phyloP scores from a whole-genome alignment of 2,113 vertebrate species.

The cat (Felis catus) region DNA sequence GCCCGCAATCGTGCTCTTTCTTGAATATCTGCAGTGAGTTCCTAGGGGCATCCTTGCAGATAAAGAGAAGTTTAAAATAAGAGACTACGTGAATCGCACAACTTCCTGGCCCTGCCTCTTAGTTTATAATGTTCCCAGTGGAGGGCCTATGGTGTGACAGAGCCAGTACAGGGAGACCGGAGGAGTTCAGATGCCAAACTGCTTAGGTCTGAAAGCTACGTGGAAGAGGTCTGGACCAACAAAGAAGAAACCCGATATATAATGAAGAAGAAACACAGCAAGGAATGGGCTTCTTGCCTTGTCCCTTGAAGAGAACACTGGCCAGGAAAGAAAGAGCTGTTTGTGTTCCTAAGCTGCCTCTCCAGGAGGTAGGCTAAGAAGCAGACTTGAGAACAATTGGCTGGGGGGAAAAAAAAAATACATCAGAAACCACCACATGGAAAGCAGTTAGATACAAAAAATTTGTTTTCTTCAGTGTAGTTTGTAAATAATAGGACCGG shows the following conservation, averaged over 20 bases:
- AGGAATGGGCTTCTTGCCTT: neutral
- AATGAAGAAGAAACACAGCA: neutral
- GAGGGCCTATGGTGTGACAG: neutral
- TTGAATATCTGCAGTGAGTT: neutral
- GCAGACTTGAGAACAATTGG: conserved; percentile 45
- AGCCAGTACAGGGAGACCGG: conserved; percentile 54
- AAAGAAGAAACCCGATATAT: conserved; percentile 11
- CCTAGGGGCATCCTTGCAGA: neutral
- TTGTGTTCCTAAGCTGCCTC: conserved; percentile 18
- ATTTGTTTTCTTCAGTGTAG: neutral
- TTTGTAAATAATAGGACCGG: conserved; percentile 48
- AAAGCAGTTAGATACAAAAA: conserved; percentile 58
- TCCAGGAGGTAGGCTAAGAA: conserved; percentile 35
- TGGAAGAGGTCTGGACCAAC: neutral
- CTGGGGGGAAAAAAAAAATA: neutral
- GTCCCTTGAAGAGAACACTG: neutral
- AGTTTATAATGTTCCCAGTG: neutral
- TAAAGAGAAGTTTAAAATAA: neutral
- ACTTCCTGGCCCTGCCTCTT: neutral
- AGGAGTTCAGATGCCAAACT: neutral
- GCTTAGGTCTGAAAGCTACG: neutral
- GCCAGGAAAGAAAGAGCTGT: conserved; percentile 12
- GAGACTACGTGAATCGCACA: neutral
- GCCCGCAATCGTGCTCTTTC: neutral
- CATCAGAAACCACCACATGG: conserved; percentile 18